These are phyloP conservation scores for Panopea generosa DNA, from an alignment of 2,888 invertebrate species.

Conservation along the genomic window DNA sequence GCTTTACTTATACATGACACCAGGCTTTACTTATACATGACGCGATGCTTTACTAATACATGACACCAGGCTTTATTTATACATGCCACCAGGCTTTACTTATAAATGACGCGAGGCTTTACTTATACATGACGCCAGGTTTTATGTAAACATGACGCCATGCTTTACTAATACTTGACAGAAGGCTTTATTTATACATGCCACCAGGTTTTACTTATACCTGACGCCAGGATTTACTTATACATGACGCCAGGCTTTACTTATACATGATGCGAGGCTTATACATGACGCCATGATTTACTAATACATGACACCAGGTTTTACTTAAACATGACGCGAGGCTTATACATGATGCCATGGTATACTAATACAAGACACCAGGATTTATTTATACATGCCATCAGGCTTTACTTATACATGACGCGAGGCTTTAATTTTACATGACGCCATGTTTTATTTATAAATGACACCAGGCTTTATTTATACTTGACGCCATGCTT, in stretches of 20 bases:
- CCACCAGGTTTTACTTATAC: too few species aligned
- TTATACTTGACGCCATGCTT: background rate
- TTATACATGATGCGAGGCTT: background rate
- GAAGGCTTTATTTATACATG: slow-evolving; percentile 1
- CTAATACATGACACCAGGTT: background rate
- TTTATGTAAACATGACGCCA: too few species aligned
- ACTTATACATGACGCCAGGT: too few species aligned
- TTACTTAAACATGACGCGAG: background rate
- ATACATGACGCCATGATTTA: background rate
- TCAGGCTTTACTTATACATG: slow-evolving; percentile 3
- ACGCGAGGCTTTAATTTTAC: background rate
- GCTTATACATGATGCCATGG: background rate
- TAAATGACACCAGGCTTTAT: too few species aligned
- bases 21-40: slow-evolving; percentile 3
- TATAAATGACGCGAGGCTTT: too few species aligned
- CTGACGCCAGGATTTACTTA: background rate
- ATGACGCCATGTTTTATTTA: too few species aligned
- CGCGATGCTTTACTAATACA: background rate
- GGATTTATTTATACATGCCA: background rate
- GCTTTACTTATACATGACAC: too few species aligned
- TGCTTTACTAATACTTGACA: background rate
- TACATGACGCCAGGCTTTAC: too few species aligned
- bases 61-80: too few species aligned
- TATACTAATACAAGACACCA: background rate
- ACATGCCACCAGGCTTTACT: too few species aligned